A percentile compares a stretch with the other conserved stretches of the same genome.
These are phyloP conservation scores for Dynastes hyllus DNA, from an alignment of 2,888 invertebrate species.

Conservation along the genomic window DNA sequence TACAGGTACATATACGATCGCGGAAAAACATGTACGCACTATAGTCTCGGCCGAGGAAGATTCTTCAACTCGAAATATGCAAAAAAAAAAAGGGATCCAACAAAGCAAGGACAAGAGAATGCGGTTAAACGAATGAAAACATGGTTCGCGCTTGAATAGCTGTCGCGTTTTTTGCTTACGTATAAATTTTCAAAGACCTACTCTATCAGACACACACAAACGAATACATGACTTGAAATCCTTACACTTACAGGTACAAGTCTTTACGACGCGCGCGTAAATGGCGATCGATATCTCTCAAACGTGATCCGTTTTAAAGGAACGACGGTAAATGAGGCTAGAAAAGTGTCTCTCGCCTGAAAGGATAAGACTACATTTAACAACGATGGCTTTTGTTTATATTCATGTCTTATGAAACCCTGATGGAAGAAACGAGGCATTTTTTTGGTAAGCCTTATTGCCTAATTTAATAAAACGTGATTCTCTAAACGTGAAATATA, in stretches of 20 bases:
- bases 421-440: neutral
- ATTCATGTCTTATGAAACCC: neutral
- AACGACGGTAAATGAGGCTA: constrained; percentile 24
- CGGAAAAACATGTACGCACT: neutral
- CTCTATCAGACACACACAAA: constrained; percentile 17
- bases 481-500: neutral
- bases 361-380: constrained; percentile 8
- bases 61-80: neutral
- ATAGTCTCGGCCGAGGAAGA: neutral
- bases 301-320: constrained; percentile 22
- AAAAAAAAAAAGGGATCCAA: neutral
- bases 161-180: constrained; percentile 29
- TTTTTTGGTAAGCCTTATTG: neutral
- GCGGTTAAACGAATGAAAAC: constrained; percentile 2
- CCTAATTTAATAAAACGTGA: neutral
- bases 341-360: constrained; percentile 10
- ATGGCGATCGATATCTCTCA: constrained; percentile 20
- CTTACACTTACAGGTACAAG: neutral
- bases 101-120: constrained; percentile 1
- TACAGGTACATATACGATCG: neutral
- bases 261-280: neutral
- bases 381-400: constrained; percentile 19
- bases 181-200: constrained; percentile 36
- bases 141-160: constrained; percentile 24
- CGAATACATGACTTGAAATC: constrained; percentile 9